These are phyloP conservation scores for Drosophila parthenogenetica DNA, from an alignment of 2,888 invertebrate genomes.

Conservation along the genomic window DNA sequence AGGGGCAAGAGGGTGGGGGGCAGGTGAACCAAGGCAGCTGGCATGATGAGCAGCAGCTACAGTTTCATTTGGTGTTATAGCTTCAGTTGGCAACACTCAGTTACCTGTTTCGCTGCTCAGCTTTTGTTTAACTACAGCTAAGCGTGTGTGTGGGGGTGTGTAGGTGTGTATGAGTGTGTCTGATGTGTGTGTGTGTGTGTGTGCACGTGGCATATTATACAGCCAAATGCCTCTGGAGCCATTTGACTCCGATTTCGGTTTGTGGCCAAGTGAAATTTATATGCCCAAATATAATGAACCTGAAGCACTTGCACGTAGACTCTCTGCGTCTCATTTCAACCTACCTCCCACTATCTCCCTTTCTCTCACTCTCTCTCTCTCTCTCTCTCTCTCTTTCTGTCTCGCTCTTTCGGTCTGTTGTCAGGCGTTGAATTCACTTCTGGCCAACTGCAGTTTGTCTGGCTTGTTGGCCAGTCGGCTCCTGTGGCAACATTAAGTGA, in stretches of 20 bases:
- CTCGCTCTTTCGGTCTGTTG: not conserved
- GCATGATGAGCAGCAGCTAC: slow-evolving; percentile 16
- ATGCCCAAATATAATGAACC: slow-evolving; percentile 81
- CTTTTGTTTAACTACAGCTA: slow-evolving; percentile 11
- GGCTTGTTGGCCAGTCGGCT: slow-evolving; percentile 35
- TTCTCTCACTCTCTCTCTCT: not conserved
- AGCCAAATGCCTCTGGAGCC: slow-evolving; percentile 71
- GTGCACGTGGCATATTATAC: slow-evolving; percentile 65
- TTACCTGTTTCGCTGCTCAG: slow-evolving; percentile 32
- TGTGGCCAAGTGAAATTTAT: slow-evolving; percentile 80
- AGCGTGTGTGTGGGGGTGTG: slow-evolving; percentile 11
- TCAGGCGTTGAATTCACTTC: slow-evolving; percentile 32
- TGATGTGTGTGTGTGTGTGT: slow-evolving; percentile 7
- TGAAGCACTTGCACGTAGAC: slow-evolving; percentile 69
- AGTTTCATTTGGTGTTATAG: slow-evolving; percentile 10
- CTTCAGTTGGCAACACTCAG: slow-evolving; percentile 16
- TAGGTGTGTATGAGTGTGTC: slow-evolving; percentile 4
- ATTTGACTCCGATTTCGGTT: slow-evolving; percentile 81
- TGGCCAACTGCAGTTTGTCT: slow-evolving; percentile 62
- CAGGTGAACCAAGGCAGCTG: slow-evolving; percentile 7
- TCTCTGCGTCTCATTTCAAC: not conserved
- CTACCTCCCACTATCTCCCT: not conserved
- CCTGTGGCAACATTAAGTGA: slow-evolving; percentile 20
- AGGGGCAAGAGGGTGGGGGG: slow-evolving; percentile 10
- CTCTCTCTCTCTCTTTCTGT: not conserved